Conservation (phyloP, 2,113 vertebrate genomes). For the Pluvianellus socialis region DNA sequence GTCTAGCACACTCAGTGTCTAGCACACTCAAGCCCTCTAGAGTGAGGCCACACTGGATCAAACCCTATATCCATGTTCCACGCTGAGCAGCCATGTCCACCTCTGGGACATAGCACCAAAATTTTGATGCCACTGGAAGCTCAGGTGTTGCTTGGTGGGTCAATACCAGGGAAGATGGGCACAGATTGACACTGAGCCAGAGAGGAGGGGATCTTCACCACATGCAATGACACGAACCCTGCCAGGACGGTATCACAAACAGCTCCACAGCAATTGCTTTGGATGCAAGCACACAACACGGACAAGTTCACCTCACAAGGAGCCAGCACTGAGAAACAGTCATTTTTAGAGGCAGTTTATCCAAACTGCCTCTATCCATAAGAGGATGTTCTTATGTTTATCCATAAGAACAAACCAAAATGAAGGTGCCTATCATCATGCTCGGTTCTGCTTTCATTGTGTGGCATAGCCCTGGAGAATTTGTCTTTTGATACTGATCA, state of each 20-base stretch:
- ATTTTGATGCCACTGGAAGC: neutral
- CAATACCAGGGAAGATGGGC: neutral
- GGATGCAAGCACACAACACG: neutral
- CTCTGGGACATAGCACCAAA: neutral
- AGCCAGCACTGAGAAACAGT: neutral
- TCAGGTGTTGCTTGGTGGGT: neutral
- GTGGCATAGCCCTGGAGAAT: neutral
- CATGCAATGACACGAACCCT: neutral
- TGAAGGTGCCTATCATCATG: rapidly evolving
- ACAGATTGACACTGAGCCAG: neutral
- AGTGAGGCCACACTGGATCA: neutral
- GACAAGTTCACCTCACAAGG: neutral
- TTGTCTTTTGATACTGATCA: neutral
- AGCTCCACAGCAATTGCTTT: neutral
- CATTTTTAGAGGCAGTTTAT: neutral
- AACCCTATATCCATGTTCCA: neutral
- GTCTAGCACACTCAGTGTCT: neutral
- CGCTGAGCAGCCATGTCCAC: neutral
- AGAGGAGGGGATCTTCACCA: neutral
- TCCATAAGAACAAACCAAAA: neutral
- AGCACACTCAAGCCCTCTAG: neutral
- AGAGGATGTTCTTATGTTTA: too few species aligned
- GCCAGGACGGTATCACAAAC: neutral
- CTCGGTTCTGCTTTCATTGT: neutral
- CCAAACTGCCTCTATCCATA: neutral